These are phyloP conservation scores for Pipa parva DNA, from an alignment of 2,113 vertebrate species.

Conservation along the genomic window DNA sequence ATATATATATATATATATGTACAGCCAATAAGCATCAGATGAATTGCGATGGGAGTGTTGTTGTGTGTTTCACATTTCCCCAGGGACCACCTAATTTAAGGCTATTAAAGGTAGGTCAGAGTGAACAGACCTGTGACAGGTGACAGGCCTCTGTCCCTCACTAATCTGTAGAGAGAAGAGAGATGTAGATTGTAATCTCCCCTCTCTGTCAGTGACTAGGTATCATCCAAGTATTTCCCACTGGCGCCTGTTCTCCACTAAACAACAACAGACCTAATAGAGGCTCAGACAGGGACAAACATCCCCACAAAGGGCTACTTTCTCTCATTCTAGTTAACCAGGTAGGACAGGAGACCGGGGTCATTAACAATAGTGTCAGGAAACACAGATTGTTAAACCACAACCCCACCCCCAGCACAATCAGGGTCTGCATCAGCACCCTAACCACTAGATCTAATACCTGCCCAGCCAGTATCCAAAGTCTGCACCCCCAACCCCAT, in stretches of 20 bases:
- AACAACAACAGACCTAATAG: conserved; percentile 49
- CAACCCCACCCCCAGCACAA: background rate
- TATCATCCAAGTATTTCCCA: conserved; percentile 57
- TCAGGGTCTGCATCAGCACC: background rate
- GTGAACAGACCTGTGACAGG: background rate
- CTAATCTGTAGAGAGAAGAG: conserved; percentile 3
- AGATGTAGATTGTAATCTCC: conserved; percentile 11
- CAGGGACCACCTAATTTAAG: background rate
- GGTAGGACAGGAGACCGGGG: conserved; percentile 14
- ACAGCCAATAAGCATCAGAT: too few relatives aligned
- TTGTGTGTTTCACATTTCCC: background rate
- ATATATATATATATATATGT: too few relatives aligned
- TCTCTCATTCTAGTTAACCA: conserved; percentile 44
- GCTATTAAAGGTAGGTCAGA: background rate
- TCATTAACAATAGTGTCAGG: background rate
- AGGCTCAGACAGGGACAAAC: conserved; percentile 17
- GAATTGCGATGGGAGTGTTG: too few relatives aligned
- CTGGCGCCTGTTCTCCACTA: conserved; percentile 67
- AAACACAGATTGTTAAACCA: background rate
- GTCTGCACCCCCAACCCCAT: too few relatives aligned
- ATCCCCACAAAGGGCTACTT: conserved; percentile 43
- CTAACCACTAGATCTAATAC: too few relatives aligned
- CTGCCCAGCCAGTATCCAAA: too few relatives aligned
- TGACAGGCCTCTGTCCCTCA: background rate
- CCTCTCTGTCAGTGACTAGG: conserved; percentile 57